Percentiles rank a stretch among this genome's conserved stretches.
phyloP scores from a whole-genome alignment of 2,113 vertebrate genomes.

The Tragelaphus imberbis region DNA sequence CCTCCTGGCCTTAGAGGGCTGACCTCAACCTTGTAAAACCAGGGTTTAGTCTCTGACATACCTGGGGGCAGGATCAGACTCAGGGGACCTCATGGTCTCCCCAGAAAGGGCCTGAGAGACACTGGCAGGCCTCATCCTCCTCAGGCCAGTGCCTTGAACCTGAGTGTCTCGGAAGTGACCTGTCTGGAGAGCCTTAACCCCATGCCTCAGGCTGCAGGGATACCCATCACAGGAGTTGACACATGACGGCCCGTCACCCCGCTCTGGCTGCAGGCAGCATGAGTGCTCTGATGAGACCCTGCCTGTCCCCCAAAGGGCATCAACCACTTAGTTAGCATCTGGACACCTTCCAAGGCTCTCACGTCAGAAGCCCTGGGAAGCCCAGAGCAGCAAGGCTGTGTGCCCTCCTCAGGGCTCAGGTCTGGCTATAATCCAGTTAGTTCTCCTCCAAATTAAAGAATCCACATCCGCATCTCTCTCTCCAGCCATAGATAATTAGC shows the following conservation, averaged over 20 bases:
- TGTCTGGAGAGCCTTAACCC: not conserved
- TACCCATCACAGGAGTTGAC: not conserved
- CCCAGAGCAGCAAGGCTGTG: not conserved
- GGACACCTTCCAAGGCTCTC: not conserved
- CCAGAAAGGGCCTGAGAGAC: not conserved
- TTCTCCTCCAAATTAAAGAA: not conserved
- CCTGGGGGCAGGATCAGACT: not conserved
- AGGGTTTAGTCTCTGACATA: not conserved
- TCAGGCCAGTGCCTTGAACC: not conserved
- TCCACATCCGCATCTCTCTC: not conserved
- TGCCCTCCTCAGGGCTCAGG: not conserved
- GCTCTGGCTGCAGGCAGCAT: not conserved
- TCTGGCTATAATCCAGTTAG: not conserved
- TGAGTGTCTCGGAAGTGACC: not conserved
- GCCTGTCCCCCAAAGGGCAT: not conserved
- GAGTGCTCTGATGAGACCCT: not conserved
- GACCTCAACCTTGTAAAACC: not conserved
- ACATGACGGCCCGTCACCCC: not conserved
- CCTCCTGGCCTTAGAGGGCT: not conserved
- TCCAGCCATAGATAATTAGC: not conserved
- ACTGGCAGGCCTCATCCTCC: not conserved
- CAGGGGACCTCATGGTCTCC: not conserved
- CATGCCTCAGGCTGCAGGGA: not conserved
- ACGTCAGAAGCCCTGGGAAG: not conserved
- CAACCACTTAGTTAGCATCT: not conserved